phyloP scores from a whole-genome alignment of 2,888 invertebrate species.

The Isoperla grammatica region DNA sequence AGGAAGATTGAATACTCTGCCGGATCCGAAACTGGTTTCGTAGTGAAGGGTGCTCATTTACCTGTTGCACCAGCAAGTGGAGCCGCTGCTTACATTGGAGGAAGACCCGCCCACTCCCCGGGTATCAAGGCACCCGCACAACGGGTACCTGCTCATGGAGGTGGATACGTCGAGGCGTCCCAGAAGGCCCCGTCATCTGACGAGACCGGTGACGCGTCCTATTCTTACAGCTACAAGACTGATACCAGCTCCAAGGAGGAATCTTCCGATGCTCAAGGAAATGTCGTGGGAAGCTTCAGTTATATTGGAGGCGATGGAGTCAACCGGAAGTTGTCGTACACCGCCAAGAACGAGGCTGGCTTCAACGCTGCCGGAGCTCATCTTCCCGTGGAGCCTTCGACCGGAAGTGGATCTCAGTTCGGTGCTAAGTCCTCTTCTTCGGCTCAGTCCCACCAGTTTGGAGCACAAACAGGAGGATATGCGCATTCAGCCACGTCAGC shows the following conservation, averaged over 20 bases:
- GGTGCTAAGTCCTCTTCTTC: not conserved
- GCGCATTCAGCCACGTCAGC: too few relatives aligned
- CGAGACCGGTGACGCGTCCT: conserved; percentile 32
- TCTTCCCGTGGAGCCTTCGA: conserved; percentile 24
- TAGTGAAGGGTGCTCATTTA: conserved; percentile 26
- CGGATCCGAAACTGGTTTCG: not conserved
- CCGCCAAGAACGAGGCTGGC: conserved; percentile 25
- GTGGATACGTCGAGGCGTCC: conserved; percentile 31
- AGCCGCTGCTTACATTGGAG: too few relatives aligned
- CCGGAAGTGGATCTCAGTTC: not conserved
- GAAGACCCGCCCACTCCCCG: conserved; percentile 17
- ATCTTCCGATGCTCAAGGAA: conserved; percentile 30
- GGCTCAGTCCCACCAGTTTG: not conserved
- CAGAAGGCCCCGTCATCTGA: not conserved
- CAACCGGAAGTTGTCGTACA: conserved; percentile 29
- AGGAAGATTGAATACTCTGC: conserved; percentile 30
- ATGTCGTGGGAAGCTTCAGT: conserved; percentile 33
- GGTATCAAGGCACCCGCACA: conserved; percentile 32
- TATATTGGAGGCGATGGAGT: conserved; percentile 32
- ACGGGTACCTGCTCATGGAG: conserved; percentile 33
- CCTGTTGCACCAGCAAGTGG: too few relatives aligned
- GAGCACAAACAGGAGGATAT: not conserved
- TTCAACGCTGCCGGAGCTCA: conserved; percentile 32
- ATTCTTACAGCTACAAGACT: conserved; percentile 33
- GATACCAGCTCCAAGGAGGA: conserved; percentile 29